A percentile compares a stretch with the other conserved stretches of the same genome.
phyloP scores from a whole-genome alignment of 1,140 invertebrate genomes.

The Pachyrhynchus sulphureomaculatus region DNA sequence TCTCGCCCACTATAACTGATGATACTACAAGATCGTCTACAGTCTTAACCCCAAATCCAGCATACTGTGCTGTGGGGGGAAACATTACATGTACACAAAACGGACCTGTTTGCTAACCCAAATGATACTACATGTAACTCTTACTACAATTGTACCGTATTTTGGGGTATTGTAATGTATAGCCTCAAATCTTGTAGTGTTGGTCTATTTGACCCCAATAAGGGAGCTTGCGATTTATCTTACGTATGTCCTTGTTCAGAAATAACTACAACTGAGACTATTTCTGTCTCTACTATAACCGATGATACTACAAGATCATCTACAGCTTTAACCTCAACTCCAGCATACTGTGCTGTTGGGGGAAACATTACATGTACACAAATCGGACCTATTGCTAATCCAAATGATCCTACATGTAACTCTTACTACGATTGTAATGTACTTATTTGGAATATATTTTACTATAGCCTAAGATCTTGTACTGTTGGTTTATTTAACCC shows the following conservation, averaged over 20 bases:
- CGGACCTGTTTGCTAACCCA: background rate
- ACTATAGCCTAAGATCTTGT: background rate
- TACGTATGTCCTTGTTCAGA: too few relatives aligned
- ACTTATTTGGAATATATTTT: background rate
- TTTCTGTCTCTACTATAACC: too few relatives aligned
- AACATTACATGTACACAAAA: background rate
- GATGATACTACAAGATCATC: background rate
- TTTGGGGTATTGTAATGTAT: background rate
- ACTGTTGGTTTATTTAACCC: background rate
- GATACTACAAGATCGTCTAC: too few relatives aligned
- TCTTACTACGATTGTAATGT: background rate
- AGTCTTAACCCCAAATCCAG: background rate
- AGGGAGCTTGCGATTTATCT: background rate
- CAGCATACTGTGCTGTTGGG: background rate
- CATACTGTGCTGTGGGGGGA: background rate
- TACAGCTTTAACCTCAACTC: background rate
- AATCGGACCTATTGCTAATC: background rate
- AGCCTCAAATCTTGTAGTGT: background rate
- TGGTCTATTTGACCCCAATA: background rate
- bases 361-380: background rate
- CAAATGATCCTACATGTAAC: background rate
- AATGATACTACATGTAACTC: background rate
- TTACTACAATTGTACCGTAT: background rate
- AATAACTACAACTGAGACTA: too few relatives aligned
- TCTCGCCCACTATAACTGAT: too few relatives aligned